These are phyloP conservation scores for Phanerotoma sp. DNA, from an alignment of 2,888 invertebrate genomes.

Conservation along the genomic window DNA sequence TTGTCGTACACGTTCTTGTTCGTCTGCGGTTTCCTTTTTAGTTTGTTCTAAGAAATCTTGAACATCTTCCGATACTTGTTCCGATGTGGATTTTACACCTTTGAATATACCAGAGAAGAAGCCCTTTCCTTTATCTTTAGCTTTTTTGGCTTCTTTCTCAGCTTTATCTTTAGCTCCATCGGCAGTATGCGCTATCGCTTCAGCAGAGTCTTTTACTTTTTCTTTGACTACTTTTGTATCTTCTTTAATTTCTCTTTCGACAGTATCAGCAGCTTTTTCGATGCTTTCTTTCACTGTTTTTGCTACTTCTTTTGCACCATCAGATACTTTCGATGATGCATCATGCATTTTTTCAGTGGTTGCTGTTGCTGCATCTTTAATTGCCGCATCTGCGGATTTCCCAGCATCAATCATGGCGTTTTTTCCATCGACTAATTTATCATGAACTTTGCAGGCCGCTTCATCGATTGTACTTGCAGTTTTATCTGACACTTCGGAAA, in stretches of 20 bases:
- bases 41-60: conserved; percentile 37
- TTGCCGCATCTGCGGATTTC: no score
- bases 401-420: no score
- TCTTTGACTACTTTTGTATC: no score
- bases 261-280: conserved; percentile 52
- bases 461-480: conserved; percentile 30
- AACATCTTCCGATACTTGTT: conserved; percentile 35
- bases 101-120: conserved; percentile 42
- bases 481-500: no score
- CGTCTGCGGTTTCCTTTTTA: conserved; percentile 32
- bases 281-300: conserved; percentile 45
- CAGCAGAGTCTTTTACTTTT: no score
- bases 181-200: no score
- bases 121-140: conserved; percentile 32
- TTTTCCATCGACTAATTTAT: conserved; percentile 33
- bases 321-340: conserved; percentile 16
- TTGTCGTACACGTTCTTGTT: no score
- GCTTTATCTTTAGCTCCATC: no score
- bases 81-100: conserved; percentile 42
- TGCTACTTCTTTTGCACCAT: conserved; percentile 42
- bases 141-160: conserved; percentile 29
- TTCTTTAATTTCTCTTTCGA: conserved; percentile 27
- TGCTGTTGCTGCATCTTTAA: no score
- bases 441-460: conserved; percentile 22
- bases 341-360: conserved; percentile 39